These are phyloP conservation scores for Netelia fuscicornis DNA, from an alignment of 2,888 invertebrate genomes.

Conservation along the genomic window DNA sequence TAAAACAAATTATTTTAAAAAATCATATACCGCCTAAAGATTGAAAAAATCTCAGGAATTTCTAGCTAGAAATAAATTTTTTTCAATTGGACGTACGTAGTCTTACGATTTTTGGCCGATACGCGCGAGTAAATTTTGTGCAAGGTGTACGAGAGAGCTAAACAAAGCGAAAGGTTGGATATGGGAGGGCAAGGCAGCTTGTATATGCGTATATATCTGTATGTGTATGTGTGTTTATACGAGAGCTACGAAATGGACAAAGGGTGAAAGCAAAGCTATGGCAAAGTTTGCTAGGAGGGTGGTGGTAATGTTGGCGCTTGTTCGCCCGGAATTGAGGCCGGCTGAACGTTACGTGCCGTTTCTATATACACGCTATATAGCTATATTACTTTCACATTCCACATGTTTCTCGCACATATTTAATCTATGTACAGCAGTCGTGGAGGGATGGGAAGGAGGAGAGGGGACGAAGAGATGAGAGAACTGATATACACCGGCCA, in stretches of 20 bases:
- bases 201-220: neutral
- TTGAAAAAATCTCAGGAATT: too few relatives aligned
- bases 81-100: too few relatives aligned
- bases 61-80: too few relatives aligned
- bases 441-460: constrained; percentile 14
- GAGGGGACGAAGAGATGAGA: constrained; percentile 10
- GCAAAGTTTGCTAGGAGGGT: constrained; percentile 7
- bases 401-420: neutral
- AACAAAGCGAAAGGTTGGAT: neutral
- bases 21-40: too few relatives aligned
- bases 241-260: neutral
- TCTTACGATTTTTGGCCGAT: too few relatives aligned
- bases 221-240: neutral
- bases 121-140: too few relatives aligned
- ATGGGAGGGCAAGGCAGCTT: neutral
- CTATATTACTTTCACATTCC: neutral
- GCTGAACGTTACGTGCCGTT: constrained; percentile 12
- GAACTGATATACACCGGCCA: constrained; percentile 15
- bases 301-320: constrained; percentile 6
- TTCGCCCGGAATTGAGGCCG: constrained; percentile 38
- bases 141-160: neutral
- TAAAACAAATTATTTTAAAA: too few relatives aligned
- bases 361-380: neutral
- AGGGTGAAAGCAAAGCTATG: constrained; percentile 8
- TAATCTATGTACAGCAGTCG: neutral